phyloP scores from a whole-genome alignment of 2,113 vertebrate species.

The Corydoras sp. region DNA sequence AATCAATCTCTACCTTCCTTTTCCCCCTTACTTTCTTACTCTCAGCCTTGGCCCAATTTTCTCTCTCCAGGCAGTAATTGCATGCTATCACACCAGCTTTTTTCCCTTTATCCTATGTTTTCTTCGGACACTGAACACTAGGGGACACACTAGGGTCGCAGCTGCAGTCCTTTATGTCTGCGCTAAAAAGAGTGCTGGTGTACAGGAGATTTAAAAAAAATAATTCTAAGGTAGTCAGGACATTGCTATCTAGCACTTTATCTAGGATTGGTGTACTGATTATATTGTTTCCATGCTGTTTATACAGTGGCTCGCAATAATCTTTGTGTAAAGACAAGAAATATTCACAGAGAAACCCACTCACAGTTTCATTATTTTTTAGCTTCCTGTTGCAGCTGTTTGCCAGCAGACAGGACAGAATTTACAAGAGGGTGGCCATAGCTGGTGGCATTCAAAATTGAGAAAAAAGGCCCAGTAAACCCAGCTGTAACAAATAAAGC shows the following conservation, averaged over 20 bases:
- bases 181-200: background rate
- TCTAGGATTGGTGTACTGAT: no score
- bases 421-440: slow-evolving; percentile 24
- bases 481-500: slow-evolving; percentile 40
- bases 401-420: slow-evolving; percentile 16
- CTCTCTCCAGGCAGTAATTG: slow-evolving; percentile 29
- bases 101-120: background rate
- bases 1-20: slow-evolving; percentile 9
- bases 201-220: no score
- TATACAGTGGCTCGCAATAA: slow-evolving; percentile 13
- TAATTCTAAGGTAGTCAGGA: no score
- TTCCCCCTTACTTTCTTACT: background rate
- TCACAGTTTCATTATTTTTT: background rate
- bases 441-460: background rate
- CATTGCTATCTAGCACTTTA: no score
- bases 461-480: slow-evolving; percentile 20
- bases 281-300: slow-evolving; percentile 15
- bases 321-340: background rate
- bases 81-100: slow-evolving; percentile 22
- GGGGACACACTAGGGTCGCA: slow-evolving; percentile 12
- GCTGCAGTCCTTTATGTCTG: slow-evolving; percentile 16
- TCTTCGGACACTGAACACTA: slow-evolving; percentile 5
- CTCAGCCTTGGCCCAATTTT: slow-evolving; percentile 1
- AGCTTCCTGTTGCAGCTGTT: slow-evolving; percentile 30
- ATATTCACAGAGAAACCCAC: no score